Evolutionary conservation across 2,888 invertebrate genomes (phyloP).

Genomic region (Alitta virens): DNA sequence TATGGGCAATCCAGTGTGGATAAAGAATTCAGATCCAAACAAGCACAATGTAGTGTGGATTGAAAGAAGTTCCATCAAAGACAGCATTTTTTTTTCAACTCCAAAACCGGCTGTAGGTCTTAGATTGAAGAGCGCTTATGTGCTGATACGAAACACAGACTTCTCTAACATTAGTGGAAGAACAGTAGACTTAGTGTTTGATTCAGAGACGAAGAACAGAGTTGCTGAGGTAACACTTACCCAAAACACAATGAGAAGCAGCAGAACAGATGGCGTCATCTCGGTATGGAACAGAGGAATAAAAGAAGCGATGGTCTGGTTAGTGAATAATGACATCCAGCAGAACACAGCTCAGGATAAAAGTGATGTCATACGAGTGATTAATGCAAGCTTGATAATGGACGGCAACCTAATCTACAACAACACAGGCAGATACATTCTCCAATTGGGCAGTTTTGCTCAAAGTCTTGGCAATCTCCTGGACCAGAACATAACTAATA

Average conservation of each 20-base stretch:
- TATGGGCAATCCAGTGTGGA: neutral
- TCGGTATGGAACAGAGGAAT: neutral
- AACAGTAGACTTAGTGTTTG: neutral
- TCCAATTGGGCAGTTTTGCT: neutral
- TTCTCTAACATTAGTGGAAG: neutral
- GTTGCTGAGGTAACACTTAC: neutral
- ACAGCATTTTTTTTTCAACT: neutral
- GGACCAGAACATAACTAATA: neutral
- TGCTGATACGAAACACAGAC: conserved; percentile 2
- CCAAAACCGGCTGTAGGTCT: neutral
- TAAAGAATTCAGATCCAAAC: conserved; percentile 4
- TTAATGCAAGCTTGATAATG: neutral
- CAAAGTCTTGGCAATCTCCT: neutral
- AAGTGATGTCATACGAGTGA: neutral
- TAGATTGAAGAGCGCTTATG: conserved; percentile 8
- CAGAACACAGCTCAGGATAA: neutral
- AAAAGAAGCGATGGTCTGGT: neutral
- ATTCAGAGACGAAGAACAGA: neutral
- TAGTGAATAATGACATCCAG: neutral
- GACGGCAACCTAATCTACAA: conserved; percentile 4
- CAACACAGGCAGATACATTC: neutral
- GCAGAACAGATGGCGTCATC: neutral
- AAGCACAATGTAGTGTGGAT: conserved; percentile 11
- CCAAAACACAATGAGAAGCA: neutral
- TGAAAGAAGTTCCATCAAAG: neutral